Conservation (phyloP, 2,888 invertebrate species). For the Lymantria dispar region DNA sequence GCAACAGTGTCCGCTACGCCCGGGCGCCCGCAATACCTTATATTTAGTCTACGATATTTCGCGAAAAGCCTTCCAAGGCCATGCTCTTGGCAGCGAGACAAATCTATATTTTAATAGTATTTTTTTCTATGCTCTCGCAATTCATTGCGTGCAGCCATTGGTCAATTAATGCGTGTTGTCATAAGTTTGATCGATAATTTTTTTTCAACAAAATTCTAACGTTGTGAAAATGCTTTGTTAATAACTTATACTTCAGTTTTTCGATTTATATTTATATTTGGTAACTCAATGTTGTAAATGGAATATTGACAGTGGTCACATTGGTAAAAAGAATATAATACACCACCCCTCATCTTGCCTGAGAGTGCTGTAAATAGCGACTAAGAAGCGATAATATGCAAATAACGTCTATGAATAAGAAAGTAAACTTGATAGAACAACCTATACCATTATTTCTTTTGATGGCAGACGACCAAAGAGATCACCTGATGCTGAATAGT, state of each 20-base stretch:
- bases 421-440: no score
- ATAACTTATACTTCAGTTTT: not conserved
- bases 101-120: conserved; percentile 68
- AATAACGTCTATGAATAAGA: no score
- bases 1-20: conserved; percentile 49
- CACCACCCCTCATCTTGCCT: no score
- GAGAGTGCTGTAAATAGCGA: no score
- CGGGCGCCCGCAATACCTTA: conserved; percentile 57
- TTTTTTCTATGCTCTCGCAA: conserved; percentile 49
- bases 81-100: conserved; percentile 64
- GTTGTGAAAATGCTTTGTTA: conserved; percentile 14
- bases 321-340: no score
- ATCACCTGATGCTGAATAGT: no score
- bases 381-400: no score
- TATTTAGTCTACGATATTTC: conserved; percentile 46
- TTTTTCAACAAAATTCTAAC: not conserved
- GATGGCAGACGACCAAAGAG: no score
- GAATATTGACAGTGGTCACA: no score
- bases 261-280: not conserved
- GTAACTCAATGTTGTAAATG: not conserved
- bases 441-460: no score
- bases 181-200: conserved; percentile 12
- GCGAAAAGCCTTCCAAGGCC: conserved; percentile 68
- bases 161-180: conserved; percentile 58
- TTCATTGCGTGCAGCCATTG: conserved; percentile 58